phyloP scores from a whole-genome alignment of 2,888 invertebrate species.

The Sesia apiformis region DNA sequence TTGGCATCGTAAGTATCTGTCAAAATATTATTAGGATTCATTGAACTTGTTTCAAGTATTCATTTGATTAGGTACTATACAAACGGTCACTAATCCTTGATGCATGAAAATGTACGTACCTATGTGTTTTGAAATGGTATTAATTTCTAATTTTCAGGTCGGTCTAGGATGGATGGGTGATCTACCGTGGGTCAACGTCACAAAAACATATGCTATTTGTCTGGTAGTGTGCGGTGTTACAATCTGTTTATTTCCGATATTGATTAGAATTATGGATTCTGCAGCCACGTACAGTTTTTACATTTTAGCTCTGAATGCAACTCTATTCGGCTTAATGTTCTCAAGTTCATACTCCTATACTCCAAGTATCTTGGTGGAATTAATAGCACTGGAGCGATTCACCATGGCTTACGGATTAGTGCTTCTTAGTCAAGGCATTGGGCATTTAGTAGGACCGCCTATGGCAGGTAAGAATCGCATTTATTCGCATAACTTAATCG shows the following conservation, averaged over 20 bases:
- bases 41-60: no score
- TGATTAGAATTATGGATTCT: conserved; percentile 50
- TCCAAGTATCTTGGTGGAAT: conserved; percentile 90
- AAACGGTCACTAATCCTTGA: no score
- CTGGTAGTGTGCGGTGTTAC: conserved; percentile 79
- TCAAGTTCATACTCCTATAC: conserved; percentile 95
- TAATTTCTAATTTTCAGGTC: conserved; percentile 63
- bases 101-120: neutral
- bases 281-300: conserved; percentile 58
- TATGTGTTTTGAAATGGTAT: neutral
- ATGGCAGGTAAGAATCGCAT: conserved; percentile 80
- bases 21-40: no score
- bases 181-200: conserved; percentile 87
- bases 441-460: conserved; percentile 94
- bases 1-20: conserved; percentile 84
- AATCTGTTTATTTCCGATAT: conserved; percentile 75
- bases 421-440: conserved; percentile 92
- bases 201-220: conserved; percentile 87
- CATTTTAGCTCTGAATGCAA: conserved; percentile 68
- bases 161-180: conserved; percentile 93
- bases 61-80: no score
- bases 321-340: conserved; percentile 90
- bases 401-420: conserved; percentile 94
- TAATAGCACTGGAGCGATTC: conserved; percentile 92
- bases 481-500: no score